Evolutionary conservation across 2,113 vertebrate genomes (phyloP).

Genomic region (Epinephelus moara): DNA sequence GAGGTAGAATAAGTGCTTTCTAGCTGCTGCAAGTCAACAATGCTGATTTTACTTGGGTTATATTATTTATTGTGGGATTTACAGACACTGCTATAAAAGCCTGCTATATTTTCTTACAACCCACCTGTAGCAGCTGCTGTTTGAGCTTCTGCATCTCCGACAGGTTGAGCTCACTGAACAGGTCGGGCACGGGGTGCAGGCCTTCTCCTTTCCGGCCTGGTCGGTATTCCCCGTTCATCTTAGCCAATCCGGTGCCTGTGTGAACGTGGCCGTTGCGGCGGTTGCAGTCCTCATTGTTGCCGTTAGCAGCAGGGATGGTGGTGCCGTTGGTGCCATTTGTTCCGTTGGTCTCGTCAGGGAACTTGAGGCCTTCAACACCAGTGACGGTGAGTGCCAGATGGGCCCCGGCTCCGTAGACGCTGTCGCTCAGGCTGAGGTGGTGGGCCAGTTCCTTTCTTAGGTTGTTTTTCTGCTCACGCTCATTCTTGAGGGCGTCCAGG

Average conservation of each 20-base stretch:
- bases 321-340: constrained; percentile 85
- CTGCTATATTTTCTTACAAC: constrained; percentile 19
- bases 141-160: constrained; percentile 99
- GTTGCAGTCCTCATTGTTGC: constrained; percentile 87
- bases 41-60: background rate
- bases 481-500: constrained; percentile 94
- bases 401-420: constrained; percentile 90
- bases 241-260: constrained; percentile 84
- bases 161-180: constrained; percentile 98
- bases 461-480: constrained; percentile 96
- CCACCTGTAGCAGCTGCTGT: constrained; percentile 97
- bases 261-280: constrained; percentile 88
- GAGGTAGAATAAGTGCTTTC: background rate
- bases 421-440: constrained; percentile 93
- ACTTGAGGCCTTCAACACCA: constrained; percentile 93
- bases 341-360: constrained; percentile 86
- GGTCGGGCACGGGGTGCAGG: constrained; percentile 92
- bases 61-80: background rate
- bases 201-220: constrained; percentile 89
- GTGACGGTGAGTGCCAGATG: constrained; percentile 93
- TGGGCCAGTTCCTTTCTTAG: constrained; percentile 96
- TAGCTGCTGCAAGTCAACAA: background rate
- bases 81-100: too few relatives aligned
- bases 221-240: constrained; percentile 90
- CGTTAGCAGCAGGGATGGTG: constrained; percentile 78